Conservation (phyloP, 2,797 vertebrate species). For the Gallinago solitaria region DNA sequence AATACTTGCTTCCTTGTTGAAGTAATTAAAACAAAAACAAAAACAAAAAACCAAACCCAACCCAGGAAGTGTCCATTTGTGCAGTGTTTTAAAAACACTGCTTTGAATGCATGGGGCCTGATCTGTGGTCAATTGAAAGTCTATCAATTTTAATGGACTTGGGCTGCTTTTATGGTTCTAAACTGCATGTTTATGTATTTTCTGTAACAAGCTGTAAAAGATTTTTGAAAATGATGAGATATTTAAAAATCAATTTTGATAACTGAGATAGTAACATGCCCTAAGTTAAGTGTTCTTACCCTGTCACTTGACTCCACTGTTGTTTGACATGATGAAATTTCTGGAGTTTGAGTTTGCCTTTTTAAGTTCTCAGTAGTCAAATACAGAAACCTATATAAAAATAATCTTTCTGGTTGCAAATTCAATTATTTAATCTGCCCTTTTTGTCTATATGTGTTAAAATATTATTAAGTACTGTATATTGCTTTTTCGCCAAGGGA, state of each 20-base stretch:
- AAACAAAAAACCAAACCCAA: background rate
- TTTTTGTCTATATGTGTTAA: background rate
- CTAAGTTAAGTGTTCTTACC: background rate
- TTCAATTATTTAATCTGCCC: background rate
- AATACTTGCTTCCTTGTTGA: background rate
- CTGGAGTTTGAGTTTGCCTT: background rate
- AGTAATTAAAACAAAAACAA: background rate
- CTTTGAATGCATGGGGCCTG: background rate
- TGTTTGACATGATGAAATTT: background rate
- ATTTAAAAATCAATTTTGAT: constrained; percentile 34
- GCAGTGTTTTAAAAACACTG: background rate
- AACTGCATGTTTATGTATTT: constrained; percentile 35
- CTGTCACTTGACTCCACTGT: background rate
- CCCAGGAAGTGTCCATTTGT: background rate
- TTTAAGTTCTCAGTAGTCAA: background rate
- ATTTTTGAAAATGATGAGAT: constrained; percentile 6
- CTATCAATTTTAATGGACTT: constrained; percentile 26
- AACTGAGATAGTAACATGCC: background rate
- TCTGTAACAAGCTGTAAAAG: constrained; percentile 8
- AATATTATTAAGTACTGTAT: background rate
- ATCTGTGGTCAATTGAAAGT: background rate
- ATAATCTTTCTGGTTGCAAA: background rate
- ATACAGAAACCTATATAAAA: background rate
- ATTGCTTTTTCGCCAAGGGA: background rate
- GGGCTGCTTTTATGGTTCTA: background rate